Evolutionary conservation across 2,797 vertebrate species (phyloP).

Genomic region (Brotula barbata): DNA sequence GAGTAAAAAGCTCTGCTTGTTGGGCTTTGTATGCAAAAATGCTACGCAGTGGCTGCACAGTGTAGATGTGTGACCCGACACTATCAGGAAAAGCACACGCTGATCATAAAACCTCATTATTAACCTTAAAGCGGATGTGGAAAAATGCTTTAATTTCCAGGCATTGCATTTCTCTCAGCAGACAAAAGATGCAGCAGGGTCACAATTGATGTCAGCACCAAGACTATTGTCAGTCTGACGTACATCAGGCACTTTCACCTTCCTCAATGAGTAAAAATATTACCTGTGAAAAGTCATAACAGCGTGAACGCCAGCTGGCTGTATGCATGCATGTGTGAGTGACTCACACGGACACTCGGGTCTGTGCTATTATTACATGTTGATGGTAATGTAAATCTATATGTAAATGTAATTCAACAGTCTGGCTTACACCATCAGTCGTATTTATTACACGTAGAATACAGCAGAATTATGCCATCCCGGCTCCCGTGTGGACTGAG

Average conservation of each 20-base stretch:
- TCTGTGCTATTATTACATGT: constrained; percentile 67
- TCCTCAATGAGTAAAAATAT: constrained; percentile 58
- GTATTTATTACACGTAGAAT: constrained; percentile 67
- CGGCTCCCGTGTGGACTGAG: constrained; percentile 44
- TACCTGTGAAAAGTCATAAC: constrained; percentile 59
- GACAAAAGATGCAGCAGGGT: constrained; percentile 37
- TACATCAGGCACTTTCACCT: constrained; percentile 37
- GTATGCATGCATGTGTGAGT: constrained; percentile 51
- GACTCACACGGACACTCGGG: constrained; percentile 56
- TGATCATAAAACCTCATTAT: constrained; percentile 47
- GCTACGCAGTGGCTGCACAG: too few relatives aligned
- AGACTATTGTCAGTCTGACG: constrained; percentile 50
- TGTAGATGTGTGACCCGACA: constrained; percentile 1
- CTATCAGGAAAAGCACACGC: constrained; percentile 17
- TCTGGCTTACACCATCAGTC: constrained; percentile 72
- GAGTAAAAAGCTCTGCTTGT: too few relatives aligned
- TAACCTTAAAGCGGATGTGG: constrained; percentile 22
- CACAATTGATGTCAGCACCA: constrained; percentile 1
- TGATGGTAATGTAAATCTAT: constrained; percentile 76
- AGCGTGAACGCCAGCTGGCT: constrained; percentile 18
- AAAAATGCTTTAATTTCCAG: constrained; percentile 31
- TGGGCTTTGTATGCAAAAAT: too few relatives aligned
- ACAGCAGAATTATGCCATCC: constrained; percentile 59
- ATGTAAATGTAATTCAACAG: constrained; percentile 78
- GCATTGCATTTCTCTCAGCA: constrained; percentile 29